Conservation (phyloP, 2,113 vertebrate species). For the Tetrax tetrax region DNA sequence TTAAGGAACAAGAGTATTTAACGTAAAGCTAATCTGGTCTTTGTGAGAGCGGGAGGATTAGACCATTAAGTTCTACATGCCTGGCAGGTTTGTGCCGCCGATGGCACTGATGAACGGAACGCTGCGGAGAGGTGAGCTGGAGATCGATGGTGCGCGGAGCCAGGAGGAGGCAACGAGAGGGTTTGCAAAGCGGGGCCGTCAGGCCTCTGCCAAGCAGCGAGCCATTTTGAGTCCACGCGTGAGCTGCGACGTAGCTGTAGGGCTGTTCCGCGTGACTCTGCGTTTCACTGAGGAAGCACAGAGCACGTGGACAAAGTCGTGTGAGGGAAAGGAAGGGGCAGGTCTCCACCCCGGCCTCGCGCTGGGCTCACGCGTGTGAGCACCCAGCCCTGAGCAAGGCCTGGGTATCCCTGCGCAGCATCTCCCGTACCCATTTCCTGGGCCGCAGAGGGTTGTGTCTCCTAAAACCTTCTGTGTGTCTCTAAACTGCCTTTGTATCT, state of each 20-base stretch:
- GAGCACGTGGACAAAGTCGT: accelerated
- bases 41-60: constrained; percentile 73
- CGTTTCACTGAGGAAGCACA: background rate
- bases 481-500: background rate
- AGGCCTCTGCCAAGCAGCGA: background rate
- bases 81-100: constrained; percentile 26
- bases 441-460: background rate
- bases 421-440: background rate
- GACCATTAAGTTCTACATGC: constrained; percentile 36
- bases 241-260: background rate
- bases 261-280: background rate
- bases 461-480: background rate
- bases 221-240: background rate
- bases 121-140: constrained; percentile 24
- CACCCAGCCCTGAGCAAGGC: background rate
- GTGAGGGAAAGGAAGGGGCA: background rate
- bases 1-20: constrained; percentile 76
- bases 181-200: background rate
- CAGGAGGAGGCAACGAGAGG: background rate
- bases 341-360: background rate
- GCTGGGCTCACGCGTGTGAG: background rate
- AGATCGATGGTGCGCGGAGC: background rate
- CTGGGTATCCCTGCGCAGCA: background rate
- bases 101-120: constrained; percentile 26
- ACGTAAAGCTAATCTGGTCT: constrained; percentile 75